Evolutionary conservation across 2,888 invertebrate species (phyloP), one percentile per base, ranked within the genome.

Genomic region (Palloptera scutellata): DNA sequence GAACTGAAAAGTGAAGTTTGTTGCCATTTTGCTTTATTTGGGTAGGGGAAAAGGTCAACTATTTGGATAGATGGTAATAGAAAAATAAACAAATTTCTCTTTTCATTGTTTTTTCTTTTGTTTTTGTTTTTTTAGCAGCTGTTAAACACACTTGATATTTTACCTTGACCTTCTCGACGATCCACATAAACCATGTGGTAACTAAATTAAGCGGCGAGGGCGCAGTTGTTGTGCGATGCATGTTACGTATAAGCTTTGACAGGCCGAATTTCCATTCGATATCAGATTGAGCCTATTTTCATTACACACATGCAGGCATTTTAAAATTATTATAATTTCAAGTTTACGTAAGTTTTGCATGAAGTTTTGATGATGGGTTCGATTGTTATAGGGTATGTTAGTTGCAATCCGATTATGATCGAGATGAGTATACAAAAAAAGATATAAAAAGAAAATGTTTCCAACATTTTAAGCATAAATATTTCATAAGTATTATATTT

Each of bases 261-360:
- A 99, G 86, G 41, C 99, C 98, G 84, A 97, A 99, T 87, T 99
- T 99, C 99, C 99, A 99, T 86, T 99, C 99, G 79, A 97, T 98
- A 86, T 99, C 99, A 57, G 98, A 98, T 90, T 98, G 98, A 48
- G 98, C 98, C 91, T 97, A 90, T 79, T 79, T 52, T 61, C 55
- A 64, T 64, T 15, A 19, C 61, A 48, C 5, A n/a, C 15, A 13
- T 13, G 15, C 64, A 41, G 58, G 41, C 17, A 13, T 15, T 30
- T 17, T 42, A 52, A 9, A 40, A 43, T 19, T 30, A 17, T 20
- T 20, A 40, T 42, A 42, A 19, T 41, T 58, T 40, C 19, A 52
- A 19, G 17, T 52, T 48, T 48, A 43, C 13, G 11, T 45, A 9
- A 52, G 41, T 15, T 30, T 13, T 17, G 59, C 65, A 41, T 59